phyloP scores from a whole-genome alignment of 1,140 invertebrate genomes.

The Drosophila bifasciata region DNA sequence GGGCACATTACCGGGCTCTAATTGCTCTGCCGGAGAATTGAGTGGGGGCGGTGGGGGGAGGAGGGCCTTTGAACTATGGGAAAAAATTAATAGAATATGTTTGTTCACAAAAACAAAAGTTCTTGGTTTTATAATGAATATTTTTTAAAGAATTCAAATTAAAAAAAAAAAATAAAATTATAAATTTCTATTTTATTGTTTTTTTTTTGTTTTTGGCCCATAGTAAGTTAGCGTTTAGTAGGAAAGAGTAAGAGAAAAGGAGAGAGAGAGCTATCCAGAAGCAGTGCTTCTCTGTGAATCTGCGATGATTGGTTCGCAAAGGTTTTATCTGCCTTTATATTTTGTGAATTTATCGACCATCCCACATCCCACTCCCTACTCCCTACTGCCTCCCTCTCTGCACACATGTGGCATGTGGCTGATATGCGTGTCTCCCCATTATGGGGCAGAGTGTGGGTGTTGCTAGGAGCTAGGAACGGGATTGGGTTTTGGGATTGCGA shows the following conservation, averaged over 20 bases:
- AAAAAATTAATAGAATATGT: too few relatives aligned
- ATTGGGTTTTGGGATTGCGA: neutral
- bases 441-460: constrained; percentile 57
- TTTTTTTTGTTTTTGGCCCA: too few relatives aligned
- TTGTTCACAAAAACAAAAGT: too few relatives aligned
- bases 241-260: too few relatives aligned
- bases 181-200: too few relatives aligned
- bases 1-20: constrained; percentile 43
- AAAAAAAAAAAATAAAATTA: neutral
- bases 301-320: neutral
- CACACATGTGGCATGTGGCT: constrained; percentile 18
- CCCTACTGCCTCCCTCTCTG: neutral
- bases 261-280: constrained; percentile 9
- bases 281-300: constrained; percentile 2
- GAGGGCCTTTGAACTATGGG: neutral
- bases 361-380: neutral
- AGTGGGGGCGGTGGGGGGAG: too few relatives aligned
- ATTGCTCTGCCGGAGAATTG: constrained; percentile 35
- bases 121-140: too few relatives aligned
- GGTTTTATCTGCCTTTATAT: constrained; percentile 16
- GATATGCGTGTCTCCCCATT: constrained; percentile 66
- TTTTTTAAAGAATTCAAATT: neutral
- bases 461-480: constrained; percentile 44
- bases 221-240: too few relatives aligned
- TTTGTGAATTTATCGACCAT: constrained; percentile 64